Percentiles rank a stretch among this genome's conserved stretches.
Conservation (phyloP, 2,888 invertebrate genomes). For the Tipula vernalis region DNA sequence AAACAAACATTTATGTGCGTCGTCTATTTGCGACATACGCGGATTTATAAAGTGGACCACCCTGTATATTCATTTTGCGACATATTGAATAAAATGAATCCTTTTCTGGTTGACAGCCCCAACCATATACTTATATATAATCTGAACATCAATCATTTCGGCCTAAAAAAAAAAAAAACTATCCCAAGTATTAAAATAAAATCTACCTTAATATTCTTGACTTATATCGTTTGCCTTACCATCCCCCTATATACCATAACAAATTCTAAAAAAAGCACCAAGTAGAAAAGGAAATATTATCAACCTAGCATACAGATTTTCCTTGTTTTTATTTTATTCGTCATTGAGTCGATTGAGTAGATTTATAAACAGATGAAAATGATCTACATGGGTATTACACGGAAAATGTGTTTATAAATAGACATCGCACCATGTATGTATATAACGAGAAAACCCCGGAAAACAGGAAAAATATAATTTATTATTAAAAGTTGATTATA, state of each 20-base stretch:
- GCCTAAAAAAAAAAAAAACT: background rate
- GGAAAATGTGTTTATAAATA: background rate
- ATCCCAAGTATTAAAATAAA: background rate
- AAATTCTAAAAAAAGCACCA: background rate
- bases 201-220: background rate
- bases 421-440: background rate
- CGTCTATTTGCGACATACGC: too few species aligned
- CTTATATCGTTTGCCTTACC: background rate
- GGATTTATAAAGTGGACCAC: too few species aligned
- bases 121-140: background rate
- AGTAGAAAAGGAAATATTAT: background rate
- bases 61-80: background rate
- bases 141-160: background rate
- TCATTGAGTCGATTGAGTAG: background rate
- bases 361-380: background rate
- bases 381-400: background rate
- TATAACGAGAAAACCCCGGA: background rate
- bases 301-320: background rate
- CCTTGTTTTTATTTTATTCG: background rate
- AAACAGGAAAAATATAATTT: background rate
- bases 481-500: background rate
- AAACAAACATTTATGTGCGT: too few species aligned
- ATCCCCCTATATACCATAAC: background rate
- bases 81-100: background rate
- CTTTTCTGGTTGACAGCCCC: background rate